A percentile compares a stretch with the other conserved stretches of the same genome.
phyloP scores from a whole-genome alignment of 2,888 invertebrate genomes.

The Tetranychus piercei region DNA sequence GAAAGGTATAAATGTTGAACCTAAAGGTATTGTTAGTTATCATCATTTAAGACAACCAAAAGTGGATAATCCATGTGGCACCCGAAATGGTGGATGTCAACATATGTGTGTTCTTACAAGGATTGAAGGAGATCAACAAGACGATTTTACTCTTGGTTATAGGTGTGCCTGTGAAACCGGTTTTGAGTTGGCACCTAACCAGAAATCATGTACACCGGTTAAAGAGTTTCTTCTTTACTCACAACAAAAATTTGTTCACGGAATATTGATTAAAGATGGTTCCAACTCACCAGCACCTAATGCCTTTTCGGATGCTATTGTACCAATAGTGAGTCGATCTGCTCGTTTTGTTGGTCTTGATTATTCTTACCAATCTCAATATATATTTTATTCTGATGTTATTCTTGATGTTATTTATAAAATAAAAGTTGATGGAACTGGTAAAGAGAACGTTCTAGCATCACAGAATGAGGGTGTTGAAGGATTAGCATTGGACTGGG shows the following conservation, averaged over 20 bases:
- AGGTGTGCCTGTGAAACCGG: constrained; percentile 82
- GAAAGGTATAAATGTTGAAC: constrained; percentile 31
- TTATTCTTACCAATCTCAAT: constrained; percentile 70
- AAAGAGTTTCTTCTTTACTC: constrained; percentile 69
- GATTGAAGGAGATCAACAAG: constrained; percentile 34
- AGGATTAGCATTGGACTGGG: constrained; percentile 87
- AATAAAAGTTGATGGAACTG: constrained; percentile 36
- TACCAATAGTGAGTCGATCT: constrained; percentile 73
- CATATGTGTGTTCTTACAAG: constrained; percentile 79
- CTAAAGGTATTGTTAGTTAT: constrained; percentile 50
- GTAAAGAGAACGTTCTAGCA: constrained; percentile 63
- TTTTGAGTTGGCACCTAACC: constrained; percentile 51
- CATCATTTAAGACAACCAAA: constrained; percentile 54
- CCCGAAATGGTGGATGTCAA: constrained; percentile 69
- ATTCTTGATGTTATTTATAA: constrained; percentile 77
- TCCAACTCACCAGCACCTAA: constrained; percentile 31
- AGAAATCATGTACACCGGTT: constrained; percentile 57
- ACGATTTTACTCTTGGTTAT: constrained; percentile 51
- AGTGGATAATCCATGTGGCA: constrained; percentile 54
- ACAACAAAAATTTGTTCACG: constrained; percentile 56
- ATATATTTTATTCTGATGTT: constrained; percentile 93
- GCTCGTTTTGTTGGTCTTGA: constrained; percentile 87
- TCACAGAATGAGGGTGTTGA: constrained; percentile 94
- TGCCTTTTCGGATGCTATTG: constrained; percentile 71
- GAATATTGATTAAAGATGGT: constrained; percentile 18